These are phyloP conservation scores for Myripristis jacobus DNA, from an alignment of 2,797 vertebrate genomes.

Conservation along the genomic window DNA sequence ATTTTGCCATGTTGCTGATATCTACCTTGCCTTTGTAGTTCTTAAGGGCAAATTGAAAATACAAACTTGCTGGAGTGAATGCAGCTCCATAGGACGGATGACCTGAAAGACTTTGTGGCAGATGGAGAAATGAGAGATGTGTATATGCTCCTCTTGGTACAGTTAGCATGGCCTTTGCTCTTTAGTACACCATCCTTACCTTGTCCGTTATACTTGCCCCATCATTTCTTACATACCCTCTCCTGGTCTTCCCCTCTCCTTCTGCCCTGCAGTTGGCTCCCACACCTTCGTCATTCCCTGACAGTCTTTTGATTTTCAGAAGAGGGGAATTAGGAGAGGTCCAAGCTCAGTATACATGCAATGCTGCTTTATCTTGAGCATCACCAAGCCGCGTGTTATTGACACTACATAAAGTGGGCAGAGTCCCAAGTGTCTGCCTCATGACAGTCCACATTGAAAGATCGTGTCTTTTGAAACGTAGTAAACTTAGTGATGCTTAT, in stretches of 20 bases:
- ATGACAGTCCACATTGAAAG: conserved; percentile 40
- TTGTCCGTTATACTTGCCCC: conserved; percentile 1
- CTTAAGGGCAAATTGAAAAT: conserved; percentile 30
- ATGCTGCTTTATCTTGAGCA: conserved; percentile 75
- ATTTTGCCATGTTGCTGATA: conserved; percentile 37
- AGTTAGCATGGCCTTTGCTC: conserved; percentile 52
- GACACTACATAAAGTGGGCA: conserved; percentile 43
- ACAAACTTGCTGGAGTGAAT: conserved; percentile 33
- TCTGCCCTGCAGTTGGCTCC: conserved; percentile 57
- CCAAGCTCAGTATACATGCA: conserved; percentile 71
- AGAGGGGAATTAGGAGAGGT: conserved; percentile 48
- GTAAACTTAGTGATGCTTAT: conserved; percentile 55
- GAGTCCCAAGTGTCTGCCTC: conserved; percentile 50
- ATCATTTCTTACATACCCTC: neutral
- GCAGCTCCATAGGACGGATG: conserved; percentile 48
- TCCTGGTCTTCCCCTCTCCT: conserved; percentile 40
- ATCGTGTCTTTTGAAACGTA: conserved; percentile 37
- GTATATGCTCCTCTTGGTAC: conserved; percentile 61
- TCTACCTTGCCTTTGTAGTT: conserved; percentile 21
- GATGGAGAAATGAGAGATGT: conserved; percentile 56
- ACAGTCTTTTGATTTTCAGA: conserved; percentile 46
- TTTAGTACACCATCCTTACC: conserved; percentile 44
- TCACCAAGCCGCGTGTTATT: conserved; percentile 49
- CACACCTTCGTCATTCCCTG: conserved; percentile 64
- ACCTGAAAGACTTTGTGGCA: conserved; percentile 56